Base-by-base conservation (phyloP, 2,888 invertebrate species). In the Sminthurinus aureus region DNA sequence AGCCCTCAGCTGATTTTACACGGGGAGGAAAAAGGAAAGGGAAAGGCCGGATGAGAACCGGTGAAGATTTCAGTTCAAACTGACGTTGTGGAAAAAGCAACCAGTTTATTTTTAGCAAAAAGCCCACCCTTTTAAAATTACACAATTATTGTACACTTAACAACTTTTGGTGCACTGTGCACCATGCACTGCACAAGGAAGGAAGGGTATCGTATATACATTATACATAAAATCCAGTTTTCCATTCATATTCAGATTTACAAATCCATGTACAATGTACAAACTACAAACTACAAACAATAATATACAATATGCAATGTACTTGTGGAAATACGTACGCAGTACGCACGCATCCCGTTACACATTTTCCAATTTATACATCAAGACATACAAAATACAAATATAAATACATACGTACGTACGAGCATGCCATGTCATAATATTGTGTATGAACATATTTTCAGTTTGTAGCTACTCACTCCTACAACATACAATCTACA, bases 111-210 rank as follows among this genome's bases (percentile, higher is more conserved):
- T 71, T 71, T 71, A 71, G 71, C 71, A 71, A 69, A 64, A 69
- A 69, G 71, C 71, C 71, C 71, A 71, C 71, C 71, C 71, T 71
- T 71, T 71, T 71, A 71, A 71, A 71, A 71, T 71, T 71, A 71
- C 71, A 71, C 71, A 71, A 71, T 71, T 71, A 71, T 71, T 71
- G 71, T 71, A 71, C 71, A 71, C 71, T 71, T 71, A 20, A 71
- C 22, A 71, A 58, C 9, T 58, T 13, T 15, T 58, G 2, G 58
- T 58, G 58, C 18, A 58, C 58, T 58, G 58, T 58, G 9, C 18
- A 58, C 58, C 9, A 13, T 58, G 58, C 9, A 58, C 58, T 58
- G 15, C 58, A 58, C 58, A 38, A 38, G 38, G 38, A 38, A 38
- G 58, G 58, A 13, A 58, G 58, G 58, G 13, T 58, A 13, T n/a